Base-by-base conservation (phyloP, 1,140 invertebrate genomes). In the Hirudo medicinalis region DNA sequence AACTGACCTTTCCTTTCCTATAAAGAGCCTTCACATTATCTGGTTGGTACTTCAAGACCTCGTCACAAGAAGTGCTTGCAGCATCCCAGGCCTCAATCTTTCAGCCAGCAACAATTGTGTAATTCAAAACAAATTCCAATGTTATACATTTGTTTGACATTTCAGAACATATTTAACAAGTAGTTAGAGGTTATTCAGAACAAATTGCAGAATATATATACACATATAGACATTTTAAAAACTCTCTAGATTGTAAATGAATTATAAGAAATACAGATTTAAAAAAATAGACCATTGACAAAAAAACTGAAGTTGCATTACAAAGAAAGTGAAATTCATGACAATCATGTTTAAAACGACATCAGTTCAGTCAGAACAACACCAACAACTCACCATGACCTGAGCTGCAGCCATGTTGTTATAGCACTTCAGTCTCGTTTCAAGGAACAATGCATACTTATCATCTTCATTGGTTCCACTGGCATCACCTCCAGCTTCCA, bases 391-490 rank as follows among this genome's bases (percentile, higher is more conserved):
- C 72, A 81, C 87, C 83, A 91, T 92, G 54, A 94, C 86, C 81
- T 94, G 91, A 29, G 91, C 89, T 71, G 89, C 89, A 9, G 91
- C 90, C 83, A 94, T 86, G 81, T 94, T 94, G 79, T 94, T 94
- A 75, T 89, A 88, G 0, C 91, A 89, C 77, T 90, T 89, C 9
- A 92, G 81, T 69, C 89, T 81, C 77, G 90, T 89, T 49, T 91
- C 89, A 22, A 92, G 57, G 19, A 63, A 32, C 20, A 63, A 32
- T 11, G 57, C 9, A 32, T 22, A 11, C 3, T 63, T 32, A 2
- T 63, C 57, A 25, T 63, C 19, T 25, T 63, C 29, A 32, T 19
- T n/a, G 13, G 4, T 63, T 25, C 19, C 22, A 1, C 4, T 15
- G 57, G 22, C 57, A 63, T 63, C 57, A n/a, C 29, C 57, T 22